phyloP scores from a whole-genome alignment of 2,797 vertebrate genomes.

The Sebastolobus altivelis region DNA sequence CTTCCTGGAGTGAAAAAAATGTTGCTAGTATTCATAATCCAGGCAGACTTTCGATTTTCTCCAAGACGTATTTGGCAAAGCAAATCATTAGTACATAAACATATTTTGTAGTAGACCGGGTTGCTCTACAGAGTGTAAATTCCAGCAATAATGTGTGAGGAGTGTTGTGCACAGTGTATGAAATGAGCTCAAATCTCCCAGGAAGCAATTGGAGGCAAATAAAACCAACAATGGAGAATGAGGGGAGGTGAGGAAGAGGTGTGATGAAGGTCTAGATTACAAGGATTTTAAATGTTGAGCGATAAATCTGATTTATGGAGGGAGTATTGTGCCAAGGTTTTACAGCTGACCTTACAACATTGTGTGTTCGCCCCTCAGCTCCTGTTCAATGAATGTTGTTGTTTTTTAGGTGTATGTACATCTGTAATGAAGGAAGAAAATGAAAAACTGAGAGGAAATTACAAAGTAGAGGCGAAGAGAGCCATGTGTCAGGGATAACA shows the following conservation, averaged over 20 bases:
- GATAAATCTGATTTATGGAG: conserved; percentile 37
- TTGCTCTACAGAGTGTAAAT: conserved; percentile 34
- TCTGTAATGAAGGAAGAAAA: conserved; percentile 25
- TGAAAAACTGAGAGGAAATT: conserved; percentile 7
- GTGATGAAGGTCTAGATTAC: conserved; percentile 33
- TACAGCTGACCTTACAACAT: conserved; percentile 47
- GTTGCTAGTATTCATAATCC: neutral
- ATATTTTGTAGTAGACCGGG: conserved; percentile 9
- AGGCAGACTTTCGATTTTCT: neutral
- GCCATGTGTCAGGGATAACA: conserved; percentile 17
- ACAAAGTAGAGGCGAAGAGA: conserved; percentile 8
- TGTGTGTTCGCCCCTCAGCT: conserved; percentile 13
- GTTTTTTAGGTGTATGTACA: neutral
- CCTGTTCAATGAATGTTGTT: conserved; percentile 25
- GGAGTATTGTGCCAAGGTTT: conserved; percentile 37
- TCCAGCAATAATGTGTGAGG: conserved; percentile 25
- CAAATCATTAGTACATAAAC: conserved; percentile 31
- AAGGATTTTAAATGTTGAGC: conserved; percentile 40
- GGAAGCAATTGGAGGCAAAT: conserved; percentile 30
- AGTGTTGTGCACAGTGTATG: conserved; percentile 33
- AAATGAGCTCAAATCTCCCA: conserved; percentile 46
- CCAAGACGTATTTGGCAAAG: conserved; percentile 24
- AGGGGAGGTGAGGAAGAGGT: conserved; percentile 22
- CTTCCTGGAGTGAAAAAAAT: neutral
- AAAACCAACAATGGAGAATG: conserved; percentile 33